Base-by-base conservation (phyloP, 2,888 invertebrate species). In the Phengaris arion region DNA sequence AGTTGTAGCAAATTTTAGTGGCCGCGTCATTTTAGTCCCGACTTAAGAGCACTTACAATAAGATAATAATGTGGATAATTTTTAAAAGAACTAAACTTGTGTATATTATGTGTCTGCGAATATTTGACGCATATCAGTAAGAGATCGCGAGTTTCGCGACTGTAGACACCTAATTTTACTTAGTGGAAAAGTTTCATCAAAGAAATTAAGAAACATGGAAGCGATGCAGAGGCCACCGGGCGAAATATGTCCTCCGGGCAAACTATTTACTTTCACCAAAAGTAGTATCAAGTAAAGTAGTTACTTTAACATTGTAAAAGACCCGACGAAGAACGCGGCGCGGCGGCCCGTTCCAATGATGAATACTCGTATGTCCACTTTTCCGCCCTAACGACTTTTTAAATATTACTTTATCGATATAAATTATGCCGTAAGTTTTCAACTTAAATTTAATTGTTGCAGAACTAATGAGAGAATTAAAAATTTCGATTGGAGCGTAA, bases 231-330 rank as follows among this genome's bases (percentile, higher is more conserved):
- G 15, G 35, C 64, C 64, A 64, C 64, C 64, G 35, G 64, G 64
- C 35, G 45, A 64, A 64, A 64, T 64, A 48, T n/a, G 69, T 48
- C 15, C 15, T 48, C 15, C 15, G 48, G 69, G 15, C 48, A 69
- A 69, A 69, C 48, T 48, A 69, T 69, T 69, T 48, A 69, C 69
- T 69, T 48, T 48, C 69, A 15, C 69, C n/a, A 48, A 72, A 70
- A 72, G 52, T 54, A 72, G 51, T 54, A 54, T 72, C 13, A 48
- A 72, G 54, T 54, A 35, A 72, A 35, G 54, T 52, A 22, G 72
- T 54, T 52, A 72, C 52, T 72, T 72, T 72, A 35, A 72, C 72
- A 54, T 52, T 52, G 51, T 72, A 72, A 72, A 70, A 72, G 72
- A 72, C 22, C 52, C 52, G 52, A 35, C 48, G 54, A 54, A 54